phyloP scores from a whole-genome alignment of 2,113 vertebrate species.

The Chauna torquata region DNA sequence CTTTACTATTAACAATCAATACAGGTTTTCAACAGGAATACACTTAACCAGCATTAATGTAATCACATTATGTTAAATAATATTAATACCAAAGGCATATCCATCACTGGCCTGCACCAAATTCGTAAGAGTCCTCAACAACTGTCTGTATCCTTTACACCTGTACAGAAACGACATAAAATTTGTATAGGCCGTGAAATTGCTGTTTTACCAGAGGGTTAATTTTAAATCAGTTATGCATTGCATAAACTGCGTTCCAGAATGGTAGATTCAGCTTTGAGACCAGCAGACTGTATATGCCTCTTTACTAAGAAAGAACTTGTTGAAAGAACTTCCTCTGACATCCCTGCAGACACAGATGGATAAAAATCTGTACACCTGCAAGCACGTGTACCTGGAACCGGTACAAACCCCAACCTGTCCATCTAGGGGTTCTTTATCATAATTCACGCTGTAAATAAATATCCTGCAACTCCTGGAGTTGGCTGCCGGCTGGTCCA shows the following conservation, averaged over 20 bases:
- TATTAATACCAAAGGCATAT: slow-evolving; percentile 41
- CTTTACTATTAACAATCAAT: slow-evolving; percentile 71
- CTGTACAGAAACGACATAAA: background rate
- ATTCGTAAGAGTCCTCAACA: background rate
- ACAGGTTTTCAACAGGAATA: slow-evolving; percentile 64
- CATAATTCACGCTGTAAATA: background rate
- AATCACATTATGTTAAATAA: slow-evolving; percentile 66
- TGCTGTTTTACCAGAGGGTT: background rate
- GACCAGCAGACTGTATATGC: background rate
- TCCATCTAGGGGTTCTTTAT: background rate
- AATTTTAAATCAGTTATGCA: background rate
- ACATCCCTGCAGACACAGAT: background rate
- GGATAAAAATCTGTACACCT: background rate
- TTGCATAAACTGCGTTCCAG: background rate
- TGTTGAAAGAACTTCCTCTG: background rate
- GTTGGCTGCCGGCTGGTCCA: background rate
- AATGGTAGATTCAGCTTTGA: background rate
- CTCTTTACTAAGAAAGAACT: background rate
- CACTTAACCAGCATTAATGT: slow-evolving; percentile 49
- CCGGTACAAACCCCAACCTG: background rate
- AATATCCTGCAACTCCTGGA: background rate
- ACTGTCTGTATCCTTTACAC: background rate
- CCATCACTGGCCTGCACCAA: slow-evolving; percentile 10
- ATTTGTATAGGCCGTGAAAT: background rate
- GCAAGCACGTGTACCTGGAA: background rate